A percentile compares a stretch with the other conserved stretches of the same genome.
phyloP scores from a whole-genome alignment of 2,888 invertebrate species.

The Drosophila quasianomalipes region DNA sequence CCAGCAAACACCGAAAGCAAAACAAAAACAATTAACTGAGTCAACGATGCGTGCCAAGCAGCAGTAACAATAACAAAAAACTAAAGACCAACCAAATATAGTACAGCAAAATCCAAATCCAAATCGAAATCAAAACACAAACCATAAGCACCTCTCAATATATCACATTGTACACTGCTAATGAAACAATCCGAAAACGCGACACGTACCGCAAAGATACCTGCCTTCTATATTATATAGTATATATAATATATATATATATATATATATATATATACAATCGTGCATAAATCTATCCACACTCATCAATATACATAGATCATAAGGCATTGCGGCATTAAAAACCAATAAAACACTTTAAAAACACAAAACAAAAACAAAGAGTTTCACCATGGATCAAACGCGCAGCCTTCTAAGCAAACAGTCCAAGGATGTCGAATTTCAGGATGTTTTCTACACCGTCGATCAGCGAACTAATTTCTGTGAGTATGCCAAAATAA shows the following conservation, averaged over 20 bases:
- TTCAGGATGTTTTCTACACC: constrained; percentile 85
- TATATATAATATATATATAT: neutral
- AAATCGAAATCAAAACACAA: constrained; percentile 17
- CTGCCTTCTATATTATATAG: neutral
- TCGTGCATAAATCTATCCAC: constrained; percentile 6
- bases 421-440: constrained; percentile 84
- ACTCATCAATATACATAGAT: constrained; percentile 14
- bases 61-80: constrained; percentile 49
- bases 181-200: constrained; percentile 68
- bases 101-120: constrained; percentile 6
- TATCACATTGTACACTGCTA: constrained; percentile 39
- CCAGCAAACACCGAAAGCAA: constrained; percentile 26
- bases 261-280: neutral
- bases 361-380: constrained; percentile 3
- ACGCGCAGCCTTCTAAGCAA: constrained; percentile 66
- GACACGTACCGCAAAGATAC: constrained; percentile 57
- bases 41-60: constrained; percentile 35
- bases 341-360: constrained; percentile 25
- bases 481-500: constrained; percentile 74
- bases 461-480: constrained; percentile 81
- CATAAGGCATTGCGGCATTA: constrained; percentile 26
- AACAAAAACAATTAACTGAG: constrained; percentile 38
- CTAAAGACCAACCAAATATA: constrained; percentile 11
- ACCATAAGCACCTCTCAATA: neutral
- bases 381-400: constrained; percentile 49